A percentile compares a stretch with the other conserved stretches of the same genome.
phyloP scores from a whole-genome alignment of 2,113 vertebrate species.

The Gyps fulvus region DNA sequence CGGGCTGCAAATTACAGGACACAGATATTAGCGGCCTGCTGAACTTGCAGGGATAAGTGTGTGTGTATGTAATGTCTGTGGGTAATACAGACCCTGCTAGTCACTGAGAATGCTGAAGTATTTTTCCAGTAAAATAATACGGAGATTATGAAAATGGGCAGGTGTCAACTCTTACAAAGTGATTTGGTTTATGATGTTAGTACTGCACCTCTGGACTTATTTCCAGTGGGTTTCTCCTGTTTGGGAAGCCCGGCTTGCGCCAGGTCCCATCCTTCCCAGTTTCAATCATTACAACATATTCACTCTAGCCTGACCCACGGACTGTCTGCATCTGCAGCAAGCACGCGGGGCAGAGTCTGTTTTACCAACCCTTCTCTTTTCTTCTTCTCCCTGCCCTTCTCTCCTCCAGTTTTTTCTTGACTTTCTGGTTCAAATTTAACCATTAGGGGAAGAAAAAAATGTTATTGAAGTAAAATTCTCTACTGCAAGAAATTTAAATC shows the following conservation, averaged over 20 bases:
- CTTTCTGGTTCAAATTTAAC: constrained; percentile 3
- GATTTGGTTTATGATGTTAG: not conserved
- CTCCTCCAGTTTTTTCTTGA: not conserved
- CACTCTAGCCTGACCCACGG: not conserved
- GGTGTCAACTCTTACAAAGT: not conserved
- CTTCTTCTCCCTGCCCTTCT: not conserved
- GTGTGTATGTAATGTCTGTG: not conserved
- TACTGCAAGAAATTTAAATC: not conserved
- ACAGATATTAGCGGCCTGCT: not conserved
- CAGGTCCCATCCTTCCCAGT: not conserved
- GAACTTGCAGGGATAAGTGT: not conserved
- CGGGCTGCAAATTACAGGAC: not conserved
- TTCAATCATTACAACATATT: not conserved
- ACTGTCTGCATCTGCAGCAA: not conserved
- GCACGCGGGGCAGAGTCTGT: not conserved
- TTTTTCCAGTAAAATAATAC: not conserved
- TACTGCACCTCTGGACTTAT: not conserved
- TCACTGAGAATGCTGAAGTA: not conserved
- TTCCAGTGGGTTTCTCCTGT: not conserved
- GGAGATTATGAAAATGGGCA: not conserved
- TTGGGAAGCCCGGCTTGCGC: not conserved
- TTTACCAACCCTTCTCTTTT: not conserved
- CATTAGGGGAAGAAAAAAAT: not conserved
- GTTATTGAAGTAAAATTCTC: not conserved
- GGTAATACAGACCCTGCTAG: not conserved